Evolutionary conservation across 2,888 invertebrate genomes (phyloP).

Genomic region (Oegoconia quadripuncta): DNA sequence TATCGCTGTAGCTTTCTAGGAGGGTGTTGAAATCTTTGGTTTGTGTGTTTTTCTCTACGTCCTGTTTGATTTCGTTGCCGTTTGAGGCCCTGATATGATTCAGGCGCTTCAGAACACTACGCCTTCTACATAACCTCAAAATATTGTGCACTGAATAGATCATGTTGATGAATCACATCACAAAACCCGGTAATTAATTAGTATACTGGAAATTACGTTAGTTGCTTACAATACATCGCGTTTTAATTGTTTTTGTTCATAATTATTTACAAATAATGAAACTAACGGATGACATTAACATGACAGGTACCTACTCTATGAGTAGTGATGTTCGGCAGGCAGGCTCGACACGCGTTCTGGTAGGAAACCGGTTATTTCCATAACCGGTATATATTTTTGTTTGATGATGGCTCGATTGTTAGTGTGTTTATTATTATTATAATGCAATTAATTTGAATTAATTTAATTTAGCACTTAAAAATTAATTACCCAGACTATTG

Average conservation of each 20-base stretch:
- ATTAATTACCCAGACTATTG: constrained; percentile 7
- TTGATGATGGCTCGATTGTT: background rate
- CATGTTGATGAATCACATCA: constrained; percentile 33
- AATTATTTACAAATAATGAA: too few relatives aligned
- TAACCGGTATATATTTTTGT: background rate
- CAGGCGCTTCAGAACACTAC: constrained; percentile 36
- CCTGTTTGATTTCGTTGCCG: constrained; percentile 22
- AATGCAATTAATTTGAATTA: constrained; percentile 3
- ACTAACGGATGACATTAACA: too few relatives aligned
- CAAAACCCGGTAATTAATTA: background rate
- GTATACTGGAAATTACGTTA: too few relatives aligned
- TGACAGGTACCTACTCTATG: too few relatives aligned
- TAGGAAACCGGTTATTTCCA: background rate
- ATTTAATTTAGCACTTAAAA: constrained; percentile 3
- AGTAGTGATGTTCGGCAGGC: too few relatives aligned
- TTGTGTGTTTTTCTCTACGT: constrained; percentile 22
- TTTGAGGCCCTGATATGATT: constrained; percentile 34
- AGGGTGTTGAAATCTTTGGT: constrained; percentile 41
- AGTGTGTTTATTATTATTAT: background rate
- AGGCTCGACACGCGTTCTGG: too few relatives aligned
- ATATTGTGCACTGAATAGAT: constrained; percentile 43
- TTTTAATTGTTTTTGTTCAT: too few relatives aligned
- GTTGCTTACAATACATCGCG: too few relatives aligned
- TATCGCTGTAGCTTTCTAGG: constrained; percentile 50
- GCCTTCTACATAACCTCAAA: constrained; percentile 65